A percentile compares a stretch with the other conserved stretches of the same genome.
These are phyloP conservation scores for Chromis chromis DNA, from an alignment of 2,797 vertebrate species.

Conservation along the genomic window DNA sequence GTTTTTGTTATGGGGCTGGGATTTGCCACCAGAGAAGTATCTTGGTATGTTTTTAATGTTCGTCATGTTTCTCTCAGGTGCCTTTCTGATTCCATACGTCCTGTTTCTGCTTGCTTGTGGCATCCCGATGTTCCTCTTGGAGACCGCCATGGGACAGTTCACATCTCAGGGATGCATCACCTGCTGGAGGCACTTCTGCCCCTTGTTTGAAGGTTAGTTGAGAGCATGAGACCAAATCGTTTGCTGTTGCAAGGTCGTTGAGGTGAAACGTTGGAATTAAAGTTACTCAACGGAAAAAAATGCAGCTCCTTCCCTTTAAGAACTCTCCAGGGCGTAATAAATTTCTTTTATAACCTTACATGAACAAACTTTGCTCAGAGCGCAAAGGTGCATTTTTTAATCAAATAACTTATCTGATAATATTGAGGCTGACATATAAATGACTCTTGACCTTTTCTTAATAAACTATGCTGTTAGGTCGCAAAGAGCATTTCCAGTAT, in stretches of 20 bases:
- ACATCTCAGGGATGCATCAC: conserved; percentile 82
- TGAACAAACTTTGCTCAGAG: too few species aligned
- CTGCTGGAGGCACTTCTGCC: conserved; percentile 83
- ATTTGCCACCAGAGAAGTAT: background rate
- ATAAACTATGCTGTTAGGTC: too few species aligned
- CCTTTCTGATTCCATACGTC: conserved; percentile 80
- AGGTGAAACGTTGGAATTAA: too few species aligned
- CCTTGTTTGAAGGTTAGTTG: conserved; percentile 80
- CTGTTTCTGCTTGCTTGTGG: conserved; percentile 79
- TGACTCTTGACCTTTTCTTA: background rate
- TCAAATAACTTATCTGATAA: background rate
- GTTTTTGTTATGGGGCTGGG: too few species aligned
- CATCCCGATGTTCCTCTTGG: conserved; percentile 81
- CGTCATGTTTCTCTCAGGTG: conserved; percentile 61
- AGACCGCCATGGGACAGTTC: conserved; percentile 82
- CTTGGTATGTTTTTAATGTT: background rate
- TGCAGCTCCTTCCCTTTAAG: too few species aligned
- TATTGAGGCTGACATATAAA: background rate
- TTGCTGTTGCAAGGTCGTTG: too few species aligned
- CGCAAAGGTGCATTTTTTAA: background rate
- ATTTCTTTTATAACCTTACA: too few species aligned
- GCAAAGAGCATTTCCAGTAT: too few species aligned
- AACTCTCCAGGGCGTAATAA: too few species aligned
- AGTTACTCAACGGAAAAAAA: too few species aligned
- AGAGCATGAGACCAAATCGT: too few species aligned